Percentiles rank a stretch among this genome's conserved stretches.
phyloP scores from a whole-genome alignment of 92 coral and sea anemone species.

The Heliopora coerulea region DNA sequence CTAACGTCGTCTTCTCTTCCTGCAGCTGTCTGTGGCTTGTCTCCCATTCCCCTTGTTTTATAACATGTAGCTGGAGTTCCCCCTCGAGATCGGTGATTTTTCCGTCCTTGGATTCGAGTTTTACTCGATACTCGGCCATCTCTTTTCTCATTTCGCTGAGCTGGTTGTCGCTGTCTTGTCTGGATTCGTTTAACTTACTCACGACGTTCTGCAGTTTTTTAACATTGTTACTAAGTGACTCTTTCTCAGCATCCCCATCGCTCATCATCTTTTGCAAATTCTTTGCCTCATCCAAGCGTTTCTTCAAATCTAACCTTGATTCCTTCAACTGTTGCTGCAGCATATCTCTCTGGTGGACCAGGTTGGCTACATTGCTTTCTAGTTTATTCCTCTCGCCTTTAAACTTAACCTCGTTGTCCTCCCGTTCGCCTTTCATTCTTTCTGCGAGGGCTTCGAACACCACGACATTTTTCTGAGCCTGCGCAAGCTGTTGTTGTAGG shows the following conservation, averaged over 20 bases:
- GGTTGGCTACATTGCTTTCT: conserved; percentile 68
- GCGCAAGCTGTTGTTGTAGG: conserved; percentile 28
- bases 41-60: conserved; percentile 72
- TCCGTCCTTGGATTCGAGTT: conserved; percentile 65
- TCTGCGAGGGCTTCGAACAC: conserved; percentile 60
- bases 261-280: conserved; percentile 54
- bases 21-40: conserved; percentile 62
- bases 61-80: conserved; percentile 61
- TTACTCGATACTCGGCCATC: conserved; percentile 50
- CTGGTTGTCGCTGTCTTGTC: conserved; percentile 60
- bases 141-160: conserved; percentile 63
- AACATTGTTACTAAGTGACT: conserved; percentile 52
- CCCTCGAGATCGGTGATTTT: conserved; percentile 62
- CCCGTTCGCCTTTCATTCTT: conserved; percentile 49
- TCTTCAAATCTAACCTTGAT: conserved; percentile 56
- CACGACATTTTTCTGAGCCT: conserved; percentile 57
- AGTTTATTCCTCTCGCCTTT: conserved; percentile 72
- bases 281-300: conserved; percentile 61
- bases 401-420: conserved; percentile 51
- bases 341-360: conserved; percentile 60
- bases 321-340: conserved; percentile 75
- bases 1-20: conserved; percentile 69
- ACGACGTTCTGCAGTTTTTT: conserved; percentile 66
- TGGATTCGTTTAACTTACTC: conserved; percentile 68
- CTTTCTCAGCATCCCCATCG: conserved; percentile 60